phyloP scores from a whole-genome alignment of 30 jellyfish, hydroid and myxozoan species.

The Catostylus mosaicus region DNA sequence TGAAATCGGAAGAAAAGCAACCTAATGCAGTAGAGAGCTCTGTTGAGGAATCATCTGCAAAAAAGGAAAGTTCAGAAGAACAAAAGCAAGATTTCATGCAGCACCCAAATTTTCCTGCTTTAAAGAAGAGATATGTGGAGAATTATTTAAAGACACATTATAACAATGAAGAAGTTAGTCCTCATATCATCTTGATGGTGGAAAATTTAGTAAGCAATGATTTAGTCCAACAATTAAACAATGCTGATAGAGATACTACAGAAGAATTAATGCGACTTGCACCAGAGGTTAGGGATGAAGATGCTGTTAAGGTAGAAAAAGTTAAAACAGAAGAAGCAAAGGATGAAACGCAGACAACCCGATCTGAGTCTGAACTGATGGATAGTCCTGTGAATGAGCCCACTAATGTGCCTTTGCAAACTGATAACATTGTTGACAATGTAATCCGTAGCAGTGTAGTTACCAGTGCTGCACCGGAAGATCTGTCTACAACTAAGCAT shows the following conservation, averaged over 20 bases:
- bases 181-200: conserved; percentile 41
- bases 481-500: neutral
- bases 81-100: conserved; percentile 10
- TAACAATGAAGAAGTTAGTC: conserved; percentile 25
- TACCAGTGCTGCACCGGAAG: neutral
- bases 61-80: neutral
- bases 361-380: neutral
- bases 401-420: neutral
- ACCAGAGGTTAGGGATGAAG: neutral
- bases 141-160: conserved; percentile 34
- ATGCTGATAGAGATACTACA: conserved; percentile 18
- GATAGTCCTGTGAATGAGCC: neutral
- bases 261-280: conserved; percentile 23
- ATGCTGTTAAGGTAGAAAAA: neutral
- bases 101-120: conserved; percentile 47
- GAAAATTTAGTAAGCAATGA: conserved; percentile 37
- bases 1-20: neutral
- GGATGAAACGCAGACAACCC: neutral
- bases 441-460: conserved; percentile 6
- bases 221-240: conserved; percentile 23
- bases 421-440: neutral
- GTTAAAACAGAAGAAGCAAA: neutral
- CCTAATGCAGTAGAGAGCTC: neutral
- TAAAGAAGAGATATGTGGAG: conserved; percentile 31
- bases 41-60: neutral